Conservation (phyloP, 2,888 invertebrate genomes). For the Drosophila putrida region DNA sequence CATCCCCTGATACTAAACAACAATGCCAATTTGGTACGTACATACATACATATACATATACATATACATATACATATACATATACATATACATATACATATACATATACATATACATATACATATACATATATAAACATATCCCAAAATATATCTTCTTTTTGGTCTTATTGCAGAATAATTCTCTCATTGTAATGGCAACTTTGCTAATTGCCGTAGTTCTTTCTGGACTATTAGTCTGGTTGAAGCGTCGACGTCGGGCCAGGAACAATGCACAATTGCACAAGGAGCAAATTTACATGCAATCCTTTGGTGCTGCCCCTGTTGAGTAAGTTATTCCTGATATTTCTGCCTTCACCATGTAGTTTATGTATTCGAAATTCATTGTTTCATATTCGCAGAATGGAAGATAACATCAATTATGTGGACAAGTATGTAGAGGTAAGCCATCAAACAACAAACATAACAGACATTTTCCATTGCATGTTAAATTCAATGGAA, state of each 20-base stretch:
- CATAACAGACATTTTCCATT: background rate
- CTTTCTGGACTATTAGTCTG: constrained; percentile 39
- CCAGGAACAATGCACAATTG: constrained; percentile 53
- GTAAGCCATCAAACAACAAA: constrained; percentile 74
- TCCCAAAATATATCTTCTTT: background rate
- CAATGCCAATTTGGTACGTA: constrained; percentile 53
- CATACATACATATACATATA: too few species aligned
- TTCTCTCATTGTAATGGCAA: constrained; percentile 58
- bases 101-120: too few species aligned
- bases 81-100: too few species aligned
- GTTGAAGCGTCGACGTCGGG: constrained; percentile 48
- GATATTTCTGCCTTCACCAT: background rate
- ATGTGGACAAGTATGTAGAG: constrained; percentile 87
- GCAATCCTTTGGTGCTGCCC: constrained; percentile 54
- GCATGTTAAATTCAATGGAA: background rate
- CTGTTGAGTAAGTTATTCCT: constrained; percentile 60
- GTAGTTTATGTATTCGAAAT: background rate
- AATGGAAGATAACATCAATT: constrained; percentile 87
- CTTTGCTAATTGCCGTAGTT: constrained; percentile 54
- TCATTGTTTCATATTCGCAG: constrained; percentile 64
- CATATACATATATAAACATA: too few species aligned
- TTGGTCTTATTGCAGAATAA: constrained; percentile 46
- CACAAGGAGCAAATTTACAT: constrained; percentile 66
- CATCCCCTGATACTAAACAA: constrained; percentile 40
- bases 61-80: too few species aligned